Percentiles rank a stretch among this genome's conserved stretches.
These are phyloP conservation scores for Macroramphosus scolopax DNA, from an alignment of 2,797 vertebrate genomes.

Conservation along the genomic window DNA sequence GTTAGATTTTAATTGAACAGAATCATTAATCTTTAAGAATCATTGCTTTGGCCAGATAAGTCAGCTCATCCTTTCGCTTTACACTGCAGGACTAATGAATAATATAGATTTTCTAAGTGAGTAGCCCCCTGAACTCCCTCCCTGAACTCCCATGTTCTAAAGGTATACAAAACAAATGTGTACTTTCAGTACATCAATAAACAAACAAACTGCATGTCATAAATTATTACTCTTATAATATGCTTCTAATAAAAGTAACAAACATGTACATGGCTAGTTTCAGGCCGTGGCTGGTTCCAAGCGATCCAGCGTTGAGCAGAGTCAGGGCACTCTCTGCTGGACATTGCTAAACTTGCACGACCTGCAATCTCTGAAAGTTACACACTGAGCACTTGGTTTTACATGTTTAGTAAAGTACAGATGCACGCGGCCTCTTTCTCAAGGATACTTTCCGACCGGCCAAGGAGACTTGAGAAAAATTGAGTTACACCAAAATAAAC, in stretches of 20 bases:
- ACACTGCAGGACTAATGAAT: constrained; percentile 34
- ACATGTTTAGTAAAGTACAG: constrained; percentile 73
- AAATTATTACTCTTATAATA: constrained; percentile 4
- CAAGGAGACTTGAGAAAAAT: constrained; percentile 86
- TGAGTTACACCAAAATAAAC: constrained; percentile 83
- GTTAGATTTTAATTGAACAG: no score
- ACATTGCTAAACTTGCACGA: constrained; percentile 41
- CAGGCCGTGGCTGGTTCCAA: constrained; percentile 12
- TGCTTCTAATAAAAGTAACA: no score
- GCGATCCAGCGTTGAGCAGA: constrained; percentile 29
- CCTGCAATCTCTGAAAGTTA: constrained; percentile 4
- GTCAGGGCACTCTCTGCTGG: constrained; percentile 70
- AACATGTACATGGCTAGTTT: no score
- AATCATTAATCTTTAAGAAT: no score
- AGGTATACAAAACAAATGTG: constrained; percentile 18
- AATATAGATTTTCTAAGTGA: constrained; percentile 40
- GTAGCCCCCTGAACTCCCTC: constrained; percentile 20
- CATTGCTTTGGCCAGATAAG: no score
- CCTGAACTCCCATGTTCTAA: constrained; percentile 9
- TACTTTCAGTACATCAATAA: constrained; percentile 20
- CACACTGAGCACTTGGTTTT: constrained; percentile 43
- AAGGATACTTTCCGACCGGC: constrained; percentile 78
- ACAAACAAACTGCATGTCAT: constrained; percentile 5
- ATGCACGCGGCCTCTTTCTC: constrained; percentile 78
- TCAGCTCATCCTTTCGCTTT: constrained; percentile 16